Base-by-base conservation (phyloP, 2,113 vertebrate species). In the Pristiophorus japonicus region DNA sequence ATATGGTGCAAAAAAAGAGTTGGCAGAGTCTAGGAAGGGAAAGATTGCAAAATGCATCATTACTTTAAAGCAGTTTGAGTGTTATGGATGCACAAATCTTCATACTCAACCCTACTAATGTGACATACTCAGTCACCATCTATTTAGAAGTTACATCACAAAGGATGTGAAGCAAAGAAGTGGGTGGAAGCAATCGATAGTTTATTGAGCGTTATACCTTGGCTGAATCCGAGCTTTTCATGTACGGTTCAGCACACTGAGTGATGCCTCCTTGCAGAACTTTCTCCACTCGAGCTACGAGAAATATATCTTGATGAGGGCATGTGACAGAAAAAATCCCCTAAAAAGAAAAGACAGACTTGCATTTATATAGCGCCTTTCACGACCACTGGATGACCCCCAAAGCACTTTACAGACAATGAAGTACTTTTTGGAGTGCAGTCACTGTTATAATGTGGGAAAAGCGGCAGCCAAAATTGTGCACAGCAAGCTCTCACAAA, bases 221-320 rank as follows among this genome's bases (percentile, higher is more conserved):
- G 92, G 98, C 98, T 24, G 99, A 99, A 97, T 99, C 99, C 24
- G 99, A 99, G 96, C 97, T 99, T 97, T 98, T 99, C 98, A 99
- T 99, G 96, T 99, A 99, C 0, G 99, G 98, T 88, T 99, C 99
- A 27, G 99, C 99, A 95, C 99, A 99, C 78, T 99, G 99, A 0
- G 99, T 96, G 96, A 99, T 98, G 96, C 99, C 98, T n/a, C 99
- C 99, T 94, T 99, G 99, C 27, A 99, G 98, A 20, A 99, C 98
- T 96, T 99, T 99, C 97, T 99, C 99, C 96, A 99, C 98, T 96
- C 98, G 98, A 96, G 99, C 99, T 97, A 99, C 98, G 0, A 99
- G 98, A 97, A 99, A 99, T 97, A 99, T 99, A 96, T 99, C 99
- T 20, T 98, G 98, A 96, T 99, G 99, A 67, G 99, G 99, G 97